Evolutionary conservation across 2,888 invertebrate genomes (phyloP).

Genomic region (Mesorhabditis sp.): DNA sequence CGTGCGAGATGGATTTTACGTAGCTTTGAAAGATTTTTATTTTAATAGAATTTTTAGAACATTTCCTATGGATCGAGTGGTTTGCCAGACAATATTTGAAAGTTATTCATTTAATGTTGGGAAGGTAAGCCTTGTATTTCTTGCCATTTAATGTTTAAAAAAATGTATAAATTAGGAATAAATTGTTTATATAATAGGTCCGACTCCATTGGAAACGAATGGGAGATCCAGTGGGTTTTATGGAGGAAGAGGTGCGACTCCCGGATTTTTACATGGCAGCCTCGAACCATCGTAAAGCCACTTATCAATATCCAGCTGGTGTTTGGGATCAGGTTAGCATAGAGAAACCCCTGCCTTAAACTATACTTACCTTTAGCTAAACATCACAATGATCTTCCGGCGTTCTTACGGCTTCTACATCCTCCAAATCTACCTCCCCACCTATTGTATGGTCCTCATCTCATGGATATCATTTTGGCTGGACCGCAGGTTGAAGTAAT

Average conservation of each 20-base stretch:
- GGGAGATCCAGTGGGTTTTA: slow-evolving; percentile 50
- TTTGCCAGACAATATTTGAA: slow-evolving; percentile 55
- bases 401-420: slow-evolving; percentile 56
- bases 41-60: slow-evolving; percentile 16
- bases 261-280: slow-evolving; percentile 47
- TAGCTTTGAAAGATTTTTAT: slow-evolving; percentile 11
- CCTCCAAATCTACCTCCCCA: slow-evolving; percentile 57
- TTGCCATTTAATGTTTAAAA: too few relatives aligned
- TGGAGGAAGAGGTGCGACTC: slow-evolving; percentile 43
- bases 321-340: slow-evolving; percentile 56
- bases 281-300: slow-evolving; percentile 46
- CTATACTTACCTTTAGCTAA: slow-evolving; percentile 50
- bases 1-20: slow-evolving; percentile 57
- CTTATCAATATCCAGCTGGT: slow-evolving; percentile 57
- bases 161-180: too few relatives aligned
- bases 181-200: slow-evolving; percentile 24
- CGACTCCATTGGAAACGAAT: slow-evolving; percentile 53
- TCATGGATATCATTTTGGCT: slow-evolving; percentile 58
- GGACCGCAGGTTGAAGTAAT: slow-evolving; percentile 35
- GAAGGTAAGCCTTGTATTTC: slow-evolving; percentile 25
- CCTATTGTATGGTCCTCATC: slow-evolving; percentile 58
- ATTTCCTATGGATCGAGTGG: slow-evolving; percentile 53
- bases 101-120: slow-evolving; percentile 57
- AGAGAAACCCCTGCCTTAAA: too few relatives aligned
- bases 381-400: slow-evolving; percentile 53